Evolutionary conservation across 2,113 vertebrate genomes (phyloP).

Genomic region (Caretta caretta): DNA sequence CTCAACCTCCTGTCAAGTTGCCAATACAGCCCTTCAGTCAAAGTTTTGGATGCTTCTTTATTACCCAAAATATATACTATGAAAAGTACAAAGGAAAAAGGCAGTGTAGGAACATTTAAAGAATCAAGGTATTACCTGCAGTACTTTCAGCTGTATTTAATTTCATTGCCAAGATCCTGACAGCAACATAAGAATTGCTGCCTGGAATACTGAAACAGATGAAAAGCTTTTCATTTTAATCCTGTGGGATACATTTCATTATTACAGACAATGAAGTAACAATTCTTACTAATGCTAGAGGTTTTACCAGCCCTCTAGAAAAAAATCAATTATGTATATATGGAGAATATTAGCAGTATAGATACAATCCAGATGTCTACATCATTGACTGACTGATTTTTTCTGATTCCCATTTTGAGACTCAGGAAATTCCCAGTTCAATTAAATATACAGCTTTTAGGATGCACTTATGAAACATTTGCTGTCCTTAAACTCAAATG

Average conservation of each 20-base stretch:
- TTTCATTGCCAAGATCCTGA: accelerated
- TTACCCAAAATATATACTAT: background rate
- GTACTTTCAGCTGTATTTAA: accelerated
- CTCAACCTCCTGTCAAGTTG: background rate
- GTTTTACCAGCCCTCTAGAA: background rate
- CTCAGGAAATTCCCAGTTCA: background rate
- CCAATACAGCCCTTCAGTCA: background rate
- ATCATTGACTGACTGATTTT: background rate
- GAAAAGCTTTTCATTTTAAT: accelerated
- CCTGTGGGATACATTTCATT: accelerated
- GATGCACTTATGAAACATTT: accelerated
- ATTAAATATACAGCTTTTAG: background rate
- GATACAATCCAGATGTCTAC: background rate
- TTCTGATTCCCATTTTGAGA: background rate
- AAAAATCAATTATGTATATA: background rate
- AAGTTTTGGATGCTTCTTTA: background rate
- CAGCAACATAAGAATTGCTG: background rate
- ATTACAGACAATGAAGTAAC: accelerated
- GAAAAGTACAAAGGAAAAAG: background rate
- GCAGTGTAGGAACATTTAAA: background rate
- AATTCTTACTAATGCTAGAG: accelerated
- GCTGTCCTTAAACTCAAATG: accelerated
- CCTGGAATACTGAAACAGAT: no score
- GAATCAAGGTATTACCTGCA: accelerated
- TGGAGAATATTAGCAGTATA: accelerated